A percentile compares a stretch with the other conserved stretches of the same genome.
phyloP scores from a whole-genome alignment of 1,140 invertebrate genomes.

The Psilanteris sp. region DNA sequence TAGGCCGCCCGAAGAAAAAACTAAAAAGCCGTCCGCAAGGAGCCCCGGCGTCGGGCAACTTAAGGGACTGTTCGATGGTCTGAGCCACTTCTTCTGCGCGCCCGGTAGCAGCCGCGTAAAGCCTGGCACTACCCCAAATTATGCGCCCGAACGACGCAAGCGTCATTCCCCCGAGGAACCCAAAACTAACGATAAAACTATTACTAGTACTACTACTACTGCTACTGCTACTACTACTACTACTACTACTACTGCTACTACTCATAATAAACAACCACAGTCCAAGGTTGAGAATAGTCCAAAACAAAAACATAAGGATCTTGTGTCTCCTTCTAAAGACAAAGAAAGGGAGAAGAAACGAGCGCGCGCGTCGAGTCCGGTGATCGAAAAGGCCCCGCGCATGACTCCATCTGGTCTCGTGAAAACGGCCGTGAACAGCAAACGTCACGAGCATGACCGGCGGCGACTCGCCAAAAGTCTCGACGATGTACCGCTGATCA shows the following conservation, averaged over 20 bases:
- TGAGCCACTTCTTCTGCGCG: conserved; percentile 90
- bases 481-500: conserved; percentile 70
- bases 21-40: neutral
- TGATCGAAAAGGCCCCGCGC: conserved; percentile 67
- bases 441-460: conserved; percentile 81
- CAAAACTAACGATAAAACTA: conserved; percentile 30
- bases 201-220: too few relatives aligned
- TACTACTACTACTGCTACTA: too few relatives aligned
- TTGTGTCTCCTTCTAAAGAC: too few relatives aligned
- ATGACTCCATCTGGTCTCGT: conserved; percentile 84
- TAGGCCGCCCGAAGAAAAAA: conserved; percentile 54
- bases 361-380: conserved; percentile 41
- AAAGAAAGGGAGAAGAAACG: conserved; percentile 47
- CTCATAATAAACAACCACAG: too few relatives aligned
- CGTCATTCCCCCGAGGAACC: conserved; percentile 62
- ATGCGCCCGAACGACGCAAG: conserved; percentile 79
- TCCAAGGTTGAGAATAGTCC: too few relatives aligned
- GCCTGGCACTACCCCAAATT: conserved; percentile 80
- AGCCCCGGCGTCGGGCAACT: conserved; percentile 83
- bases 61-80: conserved; percentile 89
- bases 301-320: too few relatives aligned
- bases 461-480: conserved; percentile 70
- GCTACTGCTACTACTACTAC: too few relatives aligned
- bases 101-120: conserved; percentile 81
- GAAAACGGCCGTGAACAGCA: conserved; percentile 84